Base-by-base conservation (phyloP, 1,140 invertebrate species). In the Lethrus apterus region DNA sequence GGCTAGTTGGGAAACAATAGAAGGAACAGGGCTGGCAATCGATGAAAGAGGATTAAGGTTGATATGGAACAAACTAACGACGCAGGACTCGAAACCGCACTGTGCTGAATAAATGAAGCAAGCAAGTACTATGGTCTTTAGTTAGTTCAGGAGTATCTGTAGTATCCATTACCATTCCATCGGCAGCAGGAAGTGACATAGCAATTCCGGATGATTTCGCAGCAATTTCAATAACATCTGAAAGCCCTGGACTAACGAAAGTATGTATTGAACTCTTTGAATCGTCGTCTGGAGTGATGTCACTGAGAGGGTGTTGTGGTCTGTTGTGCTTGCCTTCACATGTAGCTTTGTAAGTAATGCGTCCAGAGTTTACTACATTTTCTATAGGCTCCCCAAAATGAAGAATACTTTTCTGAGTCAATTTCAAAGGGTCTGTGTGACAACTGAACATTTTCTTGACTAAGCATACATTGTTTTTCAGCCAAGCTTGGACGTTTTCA, bases 341-440 rank as follows among this genome's bases (percentile, higher is more conserved):
- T 29, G 91, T 94, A 3, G 86, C 85, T 63, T 91, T 91, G 69
- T 94, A 96, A 45, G 86, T 81, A 59, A 97, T 84, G 43, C 85
- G 80, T 26, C 92, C 93, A 72, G 93, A 88, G 76, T 93, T 93
- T 31, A 95, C 87, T 30, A 89, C 90, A 60, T 89, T 81, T 62
- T 93, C 91, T 46, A 94, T 89, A 18, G 83, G 80, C 60, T 91
- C 88, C 65, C 93, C 89, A 1, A 90, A 89, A 56, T 94, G 89
- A 31, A 98, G 75, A 60, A 98, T 98, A 69, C 97, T 97, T 62
- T 92, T 93, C 72, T 94, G 86, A 47, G 98, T 93, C 24, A 98
- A 78, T 68, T 98, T 94, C 49, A 98, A 73, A 4, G 93, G 94
- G 94, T 51, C 94, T 72, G 69, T 97, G 92, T 31, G 90, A 89